These are phyloP conservation scores for Petroica traversi DNA, from an alignment of 2,113 vertebrate genomes.

Conservation along the genomic window DNA sequence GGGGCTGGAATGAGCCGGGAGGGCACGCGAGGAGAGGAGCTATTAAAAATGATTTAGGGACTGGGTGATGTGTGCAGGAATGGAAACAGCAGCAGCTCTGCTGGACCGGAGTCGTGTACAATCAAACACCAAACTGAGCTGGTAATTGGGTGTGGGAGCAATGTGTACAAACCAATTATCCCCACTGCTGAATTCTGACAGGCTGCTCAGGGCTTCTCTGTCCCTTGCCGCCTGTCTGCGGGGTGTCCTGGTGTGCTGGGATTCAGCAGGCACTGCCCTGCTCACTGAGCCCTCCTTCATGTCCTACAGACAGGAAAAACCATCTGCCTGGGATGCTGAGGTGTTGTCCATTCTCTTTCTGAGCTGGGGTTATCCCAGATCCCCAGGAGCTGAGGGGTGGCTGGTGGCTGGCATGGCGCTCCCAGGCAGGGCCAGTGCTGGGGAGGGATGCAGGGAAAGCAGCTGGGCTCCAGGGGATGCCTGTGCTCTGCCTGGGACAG, in stretches of 20 bases:
- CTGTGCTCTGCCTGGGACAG: neutral
- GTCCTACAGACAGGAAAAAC: neutral
- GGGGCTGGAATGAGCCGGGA: neutral
- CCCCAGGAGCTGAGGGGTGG: rapidly evolving
- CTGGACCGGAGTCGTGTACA: neutral
- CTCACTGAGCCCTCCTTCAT: neutral
- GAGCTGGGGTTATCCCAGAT: neutral
- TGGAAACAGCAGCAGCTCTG: neutral
- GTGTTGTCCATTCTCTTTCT: neutral
- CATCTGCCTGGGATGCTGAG: rapidly evolving
- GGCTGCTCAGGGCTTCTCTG: neutral
- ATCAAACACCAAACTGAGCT: neutral
- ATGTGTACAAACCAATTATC: neutral
- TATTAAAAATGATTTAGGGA: slow-evolving; percentile 28
- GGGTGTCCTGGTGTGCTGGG: neutral
- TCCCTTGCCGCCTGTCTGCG: rapidly evolving
- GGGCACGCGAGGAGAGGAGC: neutral
- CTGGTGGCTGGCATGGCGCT: rapidly evolving
- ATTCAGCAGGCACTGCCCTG: neutral
- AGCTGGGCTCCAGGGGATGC: neutral
- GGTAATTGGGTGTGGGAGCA: neutral
- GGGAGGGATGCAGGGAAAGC: neutral
- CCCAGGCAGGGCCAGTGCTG: neutral
- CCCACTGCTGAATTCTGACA: neutral
- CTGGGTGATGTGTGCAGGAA: neutral